Base-by-base conservation (phyloP, 2,888 invertebrate species). In the Campoplex nolae region DNA sequence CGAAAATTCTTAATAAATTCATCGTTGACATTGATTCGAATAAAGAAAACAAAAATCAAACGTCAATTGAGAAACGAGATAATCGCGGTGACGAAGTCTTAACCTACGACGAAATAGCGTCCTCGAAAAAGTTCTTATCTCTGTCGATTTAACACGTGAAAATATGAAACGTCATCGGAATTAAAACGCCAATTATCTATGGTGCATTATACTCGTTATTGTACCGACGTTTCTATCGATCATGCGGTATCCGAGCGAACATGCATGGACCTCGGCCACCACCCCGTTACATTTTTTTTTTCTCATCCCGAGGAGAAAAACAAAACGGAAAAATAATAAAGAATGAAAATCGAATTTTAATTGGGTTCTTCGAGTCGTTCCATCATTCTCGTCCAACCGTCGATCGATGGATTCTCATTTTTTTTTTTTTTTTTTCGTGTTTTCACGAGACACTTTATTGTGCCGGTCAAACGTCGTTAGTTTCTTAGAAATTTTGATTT, bases 221-320 rank as follows among this genome's bases (percentile, higher is more conserved):
- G 70, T 51, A 23, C 71, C 78, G 62, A 79, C 65, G 83, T 79
- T 74, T 45, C 68, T 79, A 82, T 77, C 86, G 79, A 86, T 86
- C 86, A 83, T 76, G 85, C 77, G 74, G 82, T 85, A 54, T 74
- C 70, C 51, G 54, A 78, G 77, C 85, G 76, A 71, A 62, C 62
- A 62, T 32, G 32, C 32, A 32, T 62, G 62, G 62, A 62, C 62
- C 62, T 62, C 62, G 62, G 62, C 23, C 62, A 62, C 62, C 86
- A 86, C 86, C 85, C 86, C 65, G 56, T 71, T 1, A 28, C 13
- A 54, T 45, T 45, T 78, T 28, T 82, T 82, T 18, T 78, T 28
- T 77, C 23, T 16, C 23, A 35, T 67, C 67, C 13, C 58, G 13
- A 56, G 23, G 23, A 23, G 23, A 23, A 23, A 23, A 23, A 23